Conservation (phyloP, 2,888 invertebrate species). For the Alviniconcha strummeri region DNA sequence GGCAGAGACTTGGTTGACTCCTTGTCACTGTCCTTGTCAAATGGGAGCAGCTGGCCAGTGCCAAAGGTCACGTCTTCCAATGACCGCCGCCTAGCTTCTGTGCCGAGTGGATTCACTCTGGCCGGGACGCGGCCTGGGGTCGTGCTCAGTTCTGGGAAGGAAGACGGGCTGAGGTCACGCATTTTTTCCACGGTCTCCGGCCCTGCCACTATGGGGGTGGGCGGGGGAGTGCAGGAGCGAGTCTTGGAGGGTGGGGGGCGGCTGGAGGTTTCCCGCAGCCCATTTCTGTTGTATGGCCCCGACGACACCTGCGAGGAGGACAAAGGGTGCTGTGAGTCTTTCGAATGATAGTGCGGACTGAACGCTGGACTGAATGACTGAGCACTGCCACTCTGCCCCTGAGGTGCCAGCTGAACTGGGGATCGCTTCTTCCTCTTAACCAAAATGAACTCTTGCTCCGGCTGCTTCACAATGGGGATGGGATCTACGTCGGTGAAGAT, state of each 20-base stretch:
- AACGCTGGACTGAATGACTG: neutral
- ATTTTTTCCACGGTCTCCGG: too few relatives aligned
- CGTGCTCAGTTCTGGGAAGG: slow-evolving; percentile 61
- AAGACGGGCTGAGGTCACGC: slow-evolving; percentile 63
- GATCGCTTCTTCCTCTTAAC: slow-evolving; percentile 10
- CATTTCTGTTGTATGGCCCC: too few relatives aligned
- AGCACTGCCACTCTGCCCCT: too few relatives aligned
- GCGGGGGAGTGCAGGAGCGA: too few relatives aligned
- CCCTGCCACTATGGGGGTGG: too few relatives aligned
- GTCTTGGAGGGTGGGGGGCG: too few relatives aligned
- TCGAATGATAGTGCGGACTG: neutral
- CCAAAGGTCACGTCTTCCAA: slow-evolving; percentile 58
- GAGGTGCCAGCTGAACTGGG: neutral
- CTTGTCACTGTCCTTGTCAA: slow-evolving; percentile 63
- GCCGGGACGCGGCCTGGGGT: slow-evolving; percentile 35
- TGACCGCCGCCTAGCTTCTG: slow-evolving; percentile 52
- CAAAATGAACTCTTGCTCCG: too few relatives aligned
- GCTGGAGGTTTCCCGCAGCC: too few relatives aligned
- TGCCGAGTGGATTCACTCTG: slow-evolving; percentile 45
- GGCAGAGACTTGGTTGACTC: slow-evolving; percentile 69
- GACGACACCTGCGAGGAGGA: too few relatives aligned
- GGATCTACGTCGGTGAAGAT: too few relatives aligned
- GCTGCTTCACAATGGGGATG: too few relatives aligned
- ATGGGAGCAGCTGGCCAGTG: slow-evolving; percentile 40
- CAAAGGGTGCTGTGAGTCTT: neutral